Percentiles rank a stretch among this genome's conserved stretches.
Evolutionary conservation across 2,113 vertebrate genomes (phyloP).

Genomic region (Formicarius rufipectus): DNA sequence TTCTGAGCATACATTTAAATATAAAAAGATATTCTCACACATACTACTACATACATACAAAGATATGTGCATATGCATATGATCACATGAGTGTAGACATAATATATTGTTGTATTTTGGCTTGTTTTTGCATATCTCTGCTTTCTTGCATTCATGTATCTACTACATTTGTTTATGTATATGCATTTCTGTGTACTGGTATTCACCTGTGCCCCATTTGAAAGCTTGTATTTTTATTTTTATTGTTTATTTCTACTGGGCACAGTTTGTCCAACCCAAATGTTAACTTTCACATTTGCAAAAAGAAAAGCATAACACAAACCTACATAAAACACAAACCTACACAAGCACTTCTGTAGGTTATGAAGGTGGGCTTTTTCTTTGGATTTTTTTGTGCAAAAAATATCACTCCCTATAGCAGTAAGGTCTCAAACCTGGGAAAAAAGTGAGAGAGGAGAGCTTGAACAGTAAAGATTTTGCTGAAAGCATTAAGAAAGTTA

Average conservation of each 20-base stretch:
- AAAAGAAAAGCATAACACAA: not conserved
- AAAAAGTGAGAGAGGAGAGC: not conserved
- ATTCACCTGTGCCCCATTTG: not conserved
- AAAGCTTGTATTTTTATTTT: not conserved
- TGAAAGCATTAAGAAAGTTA: not conserved
- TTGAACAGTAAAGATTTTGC: not conserved
- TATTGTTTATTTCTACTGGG: not conserved
- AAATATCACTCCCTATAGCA: not conserved
- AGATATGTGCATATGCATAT: not conserved
- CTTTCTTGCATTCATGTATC: not conserved
- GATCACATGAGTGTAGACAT: not conserved
- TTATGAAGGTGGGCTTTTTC: not conserved
- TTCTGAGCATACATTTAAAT: not conserved
- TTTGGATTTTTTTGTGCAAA: not conserved
- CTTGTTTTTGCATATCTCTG: not conserved
- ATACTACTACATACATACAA: not conserved
- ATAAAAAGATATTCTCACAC: not conserved
- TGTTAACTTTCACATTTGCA: not conserved
- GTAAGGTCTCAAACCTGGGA: conserved; percentile 18
- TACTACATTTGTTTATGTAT: not conserved
- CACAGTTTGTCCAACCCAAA: not conserved
- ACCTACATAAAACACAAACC: not conserved
- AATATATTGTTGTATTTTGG: not conserved
- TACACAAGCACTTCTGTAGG: not conserved
- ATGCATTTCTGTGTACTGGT: not conserved